phyloP scores from a whole-genome alignment of 2,113 vertebrate genomes.

The Salminus brasiliensis region DNA sequence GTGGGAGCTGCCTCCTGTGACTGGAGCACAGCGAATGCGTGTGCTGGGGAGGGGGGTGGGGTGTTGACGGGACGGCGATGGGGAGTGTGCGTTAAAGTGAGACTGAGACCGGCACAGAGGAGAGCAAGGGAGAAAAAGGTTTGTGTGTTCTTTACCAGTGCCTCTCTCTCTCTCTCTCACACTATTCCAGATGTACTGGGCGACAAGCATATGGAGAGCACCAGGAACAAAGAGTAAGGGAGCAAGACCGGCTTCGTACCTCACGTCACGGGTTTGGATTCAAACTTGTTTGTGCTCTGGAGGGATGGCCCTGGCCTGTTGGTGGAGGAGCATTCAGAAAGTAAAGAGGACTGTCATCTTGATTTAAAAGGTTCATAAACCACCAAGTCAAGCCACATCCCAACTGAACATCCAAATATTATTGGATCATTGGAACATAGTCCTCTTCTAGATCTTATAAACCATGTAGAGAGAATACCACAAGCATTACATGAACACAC shows the following conservation, averaged over 20 bases:
- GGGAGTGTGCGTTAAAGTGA: conserved; percentile 8
- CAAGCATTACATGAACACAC: not conserved
- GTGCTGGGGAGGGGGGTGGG: not conserved
- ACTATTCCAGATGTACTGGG: conserved; percentile 10
- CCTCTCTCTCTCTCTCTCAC: not conserved
- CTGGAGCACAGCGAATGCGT: conserved; percentile 21
- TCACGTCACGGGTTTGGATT: not conserved
- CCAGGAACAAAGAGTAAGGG: not conserved
- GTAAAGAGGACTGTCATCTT: no score
- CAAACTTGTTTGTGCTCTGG: not conserved
- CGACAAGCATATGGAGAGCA: not conserved
- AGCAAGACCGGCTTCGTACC: not conserved
- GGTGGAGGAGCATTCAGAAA: no score
- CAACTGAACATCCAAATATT: not conserved
- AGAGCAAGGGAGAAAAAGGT: not conserved
- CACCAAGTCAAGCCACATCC: not conserved
- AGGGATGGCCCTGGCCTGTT: no score
- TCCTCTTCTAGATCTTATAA: not conserved
- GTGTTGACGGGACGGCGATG: no score
- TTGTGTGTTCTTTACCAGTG: conserved; percentile 1
- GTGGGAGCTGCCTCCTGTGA: conserved; percentile 45
- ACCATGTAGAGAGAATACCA: not conserved
- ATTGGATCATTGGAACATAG: not conserved
- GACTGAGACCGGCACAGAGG: conserved; percentile 7
- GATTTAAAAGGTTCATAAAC: not conserved